Evolutionary conservation across 2,888 invertebrate species (phyloP).

Genomic region (Embidobia sp.): DNA sequence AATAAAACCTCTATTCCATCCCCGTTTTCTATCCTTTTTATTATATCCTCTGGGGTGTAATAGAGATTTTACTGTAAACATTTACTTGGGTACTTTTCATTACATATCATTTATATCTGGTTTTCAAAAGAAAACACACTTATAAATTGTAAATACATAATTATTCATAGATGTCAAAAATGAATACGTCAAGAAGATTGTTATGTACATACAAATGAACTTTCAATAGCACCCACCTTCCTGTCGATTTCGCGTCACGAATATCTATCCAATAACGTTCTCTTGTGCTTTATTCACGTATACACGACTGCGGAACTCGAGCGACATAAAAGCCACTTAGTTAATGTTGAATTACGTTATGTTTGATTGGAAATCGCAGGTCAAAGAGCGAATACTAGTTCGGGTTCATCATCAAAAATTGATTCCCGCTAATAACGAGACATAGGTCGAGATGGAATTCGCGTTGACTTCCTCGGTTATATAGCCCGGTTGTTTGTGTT

Average conservation of each 20-base stretch:
- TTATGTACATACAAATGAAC: background rate
- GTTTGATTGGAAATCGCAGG: conserved; percentile 10
- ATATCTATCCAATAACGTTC: background rate
- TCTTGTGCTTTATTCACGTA: background rate
- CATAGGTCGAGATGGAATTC: conserved; percentile 6
- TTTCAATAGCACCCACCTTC: background rate
- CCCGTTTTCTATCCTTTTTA: no score
- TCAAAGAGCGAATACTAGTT: conserved; percentile 11
- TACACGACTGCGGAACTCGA: background rate
- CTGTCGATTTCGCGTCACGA: conserved; percentile 1
- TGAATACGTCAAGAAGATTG: background rate
- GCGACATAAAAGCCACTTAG: conserved; percentile 12
- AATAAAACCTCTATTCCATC: no score
- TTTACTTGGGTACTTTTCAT: no score
- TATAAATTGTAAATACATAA: no score
- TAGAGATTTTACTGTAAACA: no score
- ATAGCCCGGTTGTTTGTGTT: conserved; percentile 8
- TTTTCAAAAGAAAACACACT: no score
- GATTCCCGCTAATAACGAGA: background rate
- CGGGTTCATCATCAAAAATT: conserved; percentile 21
- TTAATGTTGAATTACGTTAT: conserved; percentile 10
- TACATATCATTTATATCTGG: no score
- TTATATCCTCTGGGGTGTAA: no score
- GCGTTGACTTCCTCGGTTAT: background rate
- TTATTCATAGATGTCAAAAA: no score